A percentile compares a stretch with the other conserved stretches of the same genome.
These are phyloP conservation scores for Oedothorax gibbosus DNA, from an alignment of 1,140 invertebrate species.

Conservation along the genomic window DNA sequence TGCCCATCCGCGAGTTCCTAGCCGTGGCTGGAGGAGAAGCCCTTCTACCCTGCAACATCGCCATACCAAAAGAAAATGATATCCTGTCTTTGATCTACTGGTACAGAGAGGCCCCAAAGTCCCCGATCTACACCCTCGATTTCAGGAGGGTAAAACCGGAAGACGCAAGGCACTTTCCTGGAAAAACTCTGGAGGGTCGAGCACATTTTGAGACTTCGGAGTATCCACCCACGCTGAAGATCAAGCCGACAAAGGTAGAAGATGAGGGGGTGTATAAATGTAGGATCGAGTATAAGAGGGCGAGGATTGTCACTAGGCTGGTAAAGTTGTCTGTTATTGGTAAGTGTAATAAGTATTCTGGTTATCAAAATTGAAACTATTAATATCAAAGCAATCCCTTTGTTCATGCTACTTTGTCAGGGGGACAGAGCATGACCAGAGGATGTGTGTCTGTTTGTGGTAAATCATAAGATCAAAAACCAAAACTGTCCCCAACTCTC, in stretches of 20 bases:
- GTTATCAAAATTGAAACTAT: too few relatives aligned
- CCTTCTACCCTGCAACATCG: constrained; percentile 77
- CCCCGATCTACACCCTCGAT: constrained; percentile 63
- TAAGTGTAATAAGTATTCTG: constrained; percentile 72
- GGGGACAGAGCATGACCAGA: too few relatives aligned
- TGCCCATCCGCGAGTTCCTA: constrained; percentile 59
- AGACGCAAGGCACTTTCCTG: constrained; percentile 61
- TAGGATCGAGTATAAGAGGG: constrained; percentile 89
- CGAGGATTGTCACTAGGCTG: constrained; percentile 88
- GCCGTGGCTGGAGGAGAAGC: constrained; percentile 81
- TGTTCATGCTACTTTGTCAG: too few relatives aligned
- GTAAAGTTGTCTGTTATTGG: constrained; percentile 91
- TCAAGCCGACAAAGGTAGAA: constrained; percentile 80
- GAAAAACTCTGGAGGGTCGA: constrained; percentile 35
- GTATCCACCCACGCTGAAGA: constrained; percentile 71
- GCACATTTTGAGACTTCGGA: constrained; percentile 54
- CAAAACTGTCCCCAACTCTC: too few relatives aligned
- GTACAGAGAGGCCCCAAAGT: constrained; percentile 77
- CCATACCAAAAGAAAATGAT: constrained; percentile 77
- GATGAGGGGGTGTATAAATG: constrained; percentile 90
- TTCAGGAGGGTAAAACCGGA: constrained; percentile 48
- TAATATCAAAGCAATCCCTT: too few relatives aligned
- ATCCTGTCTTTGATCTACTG: constrained; percentile 84
- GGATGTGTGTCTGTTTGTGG: too few relatives aligned
- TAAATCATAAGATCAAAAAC: too few relatives aligned